Evolutionary conservation across 2,113 vertebrate genomes (phyloP), one percentile per base, ranked within the genome.

Genomic region (Chrysemys picta): DNA sequence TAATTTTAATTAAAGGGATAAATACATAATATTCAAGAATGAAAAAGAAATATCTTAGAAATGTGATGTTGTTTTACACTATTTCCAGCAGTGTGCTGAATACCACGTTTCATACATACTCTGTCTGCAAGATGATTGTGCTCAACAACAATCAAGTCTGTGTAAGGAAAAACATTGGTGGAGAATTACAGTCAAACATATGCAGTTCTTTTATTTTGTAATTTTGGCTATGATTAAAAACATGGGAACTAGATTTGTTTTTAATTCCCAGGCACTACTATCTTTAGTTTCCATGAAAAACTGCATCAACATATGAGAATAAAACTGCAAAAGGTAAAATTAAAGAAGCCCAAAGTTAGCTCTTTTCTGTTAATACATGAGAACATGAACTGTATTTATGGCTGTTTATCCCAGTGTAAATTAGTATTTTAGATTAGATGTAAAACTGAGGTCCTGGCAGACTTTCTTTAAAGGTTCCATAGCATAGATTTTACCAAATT

Each of bases 161-260:
- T n/a, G 38, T 9, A 87, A 91, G 42, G n/a, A 85, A 75, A 85
- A 91, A 27, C 21, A 80, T 31, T 52, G 57, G 3, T 53, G n/a
- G 81, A 84, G 6, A 87, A 72, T 31, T 53, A 38, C 5, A 76
- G 42, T 72, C n/a, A 84, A 86, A n/a, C 27, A 72, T 42, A 25
- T 12, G 1, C 2, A 16, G 1, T 2, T 0, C 42, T 50, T 83
- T 3, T 72, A 3, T 84, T 57, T 80, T 38, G 11, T 27, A 82
- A 53, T 79, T 84, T n/a, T 62, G 22, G n/a, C 22, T 72, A 57
- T 19, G 49, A 85, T 47, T 78, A 86, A 91, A 93, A 35, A 25
- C 38, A 79, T 0, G 1, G 45, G 80, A 93, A 47, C 8, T 5
- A 89, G 6, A 13, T 87, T 47, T 52, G 53, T 11, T 76, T 83